Evolutionary conservation across 1,140 invertebrate genomes (phyloP), one percentile per base, ranked within the genome.

Genomic region (Lordiphosa mommai): DNA sequence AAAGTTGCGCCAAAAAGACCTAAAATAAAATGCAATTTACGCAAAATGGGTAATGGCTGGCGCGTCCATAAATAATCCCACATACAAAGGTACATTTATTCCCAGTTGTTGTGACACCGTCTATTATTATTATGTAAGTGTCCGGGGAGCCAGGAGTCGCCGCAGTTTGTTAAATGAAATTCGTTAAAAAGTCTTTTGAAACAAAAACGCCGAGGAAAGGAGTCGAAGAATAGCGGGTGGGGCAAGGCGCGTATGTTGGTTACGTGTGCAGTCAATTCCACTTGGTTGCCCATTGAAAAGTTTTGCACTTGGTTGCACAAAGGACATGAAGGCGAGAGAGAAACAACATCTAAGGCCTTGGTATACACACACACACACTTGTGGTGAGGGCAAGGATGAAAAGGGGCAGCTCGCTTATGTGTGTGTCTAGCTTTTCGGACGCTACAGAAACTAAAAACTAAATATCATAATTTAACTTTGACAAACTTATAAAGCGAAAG

Each of bases 221-320:
- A 43, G 40, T 43, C 40, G 40, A 43, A 29, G 27, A 43, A 27
- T 43, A 43, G 40, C 4, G 20, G 20, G 20, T 23, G 20, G 20
- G 20, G 4, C 6, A 10, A 10, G 20, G 20, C 20, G 40, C 40
- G 44, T 34, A 48, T 48, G 37, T 41, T 51, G 61, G 59, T 64
- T 64, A 64, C 61, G 61, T 65, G 61, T 64, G 61, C 47, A 65
- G 61, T 65, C 61, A 64, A 67, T 66, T 66, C 63, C 63, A 66
- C 61, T 66, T 63, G 63, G 63, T 61, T 66, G 63, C 43, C 63
- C 63, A 67, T 67, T 67, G 63, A 66, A 66, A 66, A 66, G 63
- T 67, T 66, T 67, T 66, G 63, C 63, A 66, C 63, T 66, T 59
- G 41, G 63, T 44, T 66, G 63, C 63, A 67, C 63, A 66, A 66